A percentile compares a stretch with the other conserved stretches of the same genome.
These are phyloP conservation scores for Heterotilapia buettikoferi DNA, from an alignment of 2,113 vertebrate species.

Conservation along the genomic window DNA sequence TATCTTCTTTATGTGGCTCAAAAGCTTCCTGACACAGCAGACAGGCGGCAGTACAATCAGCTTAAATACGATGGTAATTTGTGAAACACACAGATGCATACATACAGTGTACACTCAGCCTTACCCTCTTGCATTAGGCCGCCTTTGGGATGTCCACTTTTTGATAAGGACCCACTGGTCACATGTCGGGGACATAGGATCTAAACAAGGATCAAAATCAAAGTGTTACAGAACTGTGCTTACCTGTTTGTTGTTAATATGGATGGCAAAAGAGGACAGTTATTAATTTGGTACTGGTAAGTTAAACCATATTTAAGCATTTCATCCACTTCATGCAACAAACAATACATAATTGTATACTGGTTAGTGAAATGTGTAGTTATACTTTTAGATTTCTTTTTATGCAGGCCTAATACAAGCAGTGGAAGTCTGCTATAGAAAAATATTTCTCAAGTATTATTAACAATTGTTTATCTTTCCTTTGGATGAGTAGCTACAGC, in stretches of 20 bases:
- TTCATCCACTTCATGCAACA: background rate
- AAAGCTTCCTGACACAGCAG: conserved; percentile 25
- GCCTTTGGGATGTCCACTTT: background rate
- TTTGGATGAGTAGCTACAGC: background rate
- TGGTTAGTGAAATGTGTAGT: background rate
- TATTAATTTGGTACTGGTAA: background rate
- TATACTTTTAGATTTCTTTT: background rate
- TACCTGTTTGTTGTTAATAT: background rate
- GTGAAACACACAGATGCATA: background rate
- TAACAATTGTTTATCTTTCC: background rate
- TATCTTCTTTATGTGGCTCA: background rate
- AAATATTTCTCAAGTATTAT: background rate
- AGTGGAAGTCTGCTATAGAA: background rate
- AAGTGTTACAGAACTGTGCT: background rate
- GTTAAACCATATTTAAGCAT: background rate
- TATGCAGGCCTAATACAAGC: background rate
- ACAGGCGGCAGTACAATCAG: background rate
- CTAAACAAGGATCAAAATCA: background rate
- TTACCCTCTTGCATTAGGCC: background rate
- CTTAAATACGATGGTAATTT: background rate
- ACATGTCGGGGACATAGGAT: conserved; percentile 57
- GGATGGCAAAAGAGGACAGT: background rate
- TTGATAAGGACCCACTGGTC: conserved; percentile 66
- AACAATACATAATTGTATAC: background rate
- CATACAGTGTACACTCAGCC: background rate